A percentile compares a stretch with the other conserved stretches of the same genome.
Evolutionary conservation across 1,140 invertebrate species (phyloP).

Genomic region (Stegodyphus mimosarum): DNA sequence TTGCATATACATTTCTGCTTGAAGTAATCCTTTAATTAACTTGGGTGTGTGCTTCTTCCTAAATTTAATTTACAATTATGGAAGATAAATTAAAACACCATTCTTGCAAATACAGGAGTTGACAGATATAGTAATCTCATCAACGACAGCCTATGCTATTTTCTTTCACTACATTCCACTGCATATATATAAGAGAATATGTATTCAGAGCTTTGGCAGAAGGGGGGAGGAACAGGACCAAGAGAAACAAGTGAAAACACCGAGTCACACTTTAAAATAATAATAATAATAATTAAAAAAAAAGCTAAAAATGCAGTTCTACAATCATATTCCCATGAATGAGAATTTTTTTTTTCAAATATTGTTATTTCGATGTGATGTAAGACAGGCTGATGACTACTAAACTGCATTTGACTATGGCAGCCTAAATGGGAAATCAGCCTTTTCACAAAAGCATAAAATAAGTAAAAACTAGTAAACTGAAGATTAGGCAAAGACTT

Average conservation of each 20-base stretch:
- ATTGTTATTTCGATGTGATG: conserved; percentile 7
- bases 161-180: conserved; percentile 16
- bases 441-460: conserved; percentile 6
- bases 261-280: conserved; percentile 18
- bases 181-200: background rate
- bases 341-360: conserved; percentile 9
- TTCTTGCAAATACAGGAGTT: conserved; percentile 8
- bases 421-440: conserved; percentile 40
- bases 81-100: conserved; percentile 34
- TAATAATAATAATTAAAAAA: conserved; percentile 5
- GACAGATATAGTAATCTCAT: conserved; percentile 8
- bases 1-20: conserved; percentile 33
- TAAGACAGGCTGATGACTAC: conserved; percentile 30
- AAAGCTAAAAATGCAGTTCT: background rate
- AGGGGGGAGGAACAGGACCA: conserved; percentile 2
- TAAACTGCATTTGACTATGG: conserved; percentile 45
- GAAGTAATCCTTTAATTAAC: conserved; percentile 30
- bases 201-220: conserved; percentile 43
- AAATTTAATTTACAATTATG: background rate
- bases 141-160: conserved; percentile 36
- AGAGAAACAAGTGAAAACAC: conserved; percentile 15
- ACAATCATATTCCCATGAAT: background rate
- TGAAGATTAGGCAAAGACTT: background rate
- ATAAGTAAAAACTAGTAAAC: conserved; percentile 1
- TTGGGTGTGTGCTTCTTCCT: conserved; percentile 15